Conservation (phyloP, 2,797 vertebrate genomes). For the Argyrosomus regius region DNA sequence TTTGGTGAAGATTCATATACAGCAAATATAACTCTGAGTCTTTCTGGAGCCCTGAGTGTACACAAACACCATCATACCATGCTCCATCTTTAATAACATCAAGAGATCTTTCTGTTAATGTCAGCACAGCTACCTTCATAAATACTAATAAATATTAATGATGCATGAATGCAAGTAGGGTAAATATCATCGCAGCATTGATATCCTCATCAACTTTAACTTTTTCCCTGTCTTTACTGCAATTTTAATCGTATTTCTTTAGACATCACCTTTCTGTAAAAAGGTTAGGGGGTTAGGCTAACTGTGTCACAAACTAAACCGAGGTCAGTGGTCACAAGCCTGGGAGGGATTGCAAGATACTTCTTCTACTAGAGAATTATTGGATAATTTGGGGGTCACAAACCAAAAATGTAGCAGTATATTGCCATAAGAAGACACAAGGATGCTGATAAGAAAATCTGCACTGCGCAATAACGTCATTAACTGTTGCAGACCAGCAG, state of each 20-base stretch:
- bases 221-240: background rate
- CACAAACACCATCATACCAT: background rate
- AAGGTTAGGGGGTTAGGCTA: too few species aligned
- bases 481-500: slow-evolving; percentile 58
- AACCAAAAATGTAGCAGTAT: background rate
- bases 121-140: background rate
- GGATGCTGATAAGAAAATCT: background rate
- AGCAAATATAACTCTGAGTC: background rate
- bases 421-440: background rate
- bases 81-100: background rate
- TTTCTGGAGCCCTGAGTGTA: background rate
- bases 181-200: background rate
- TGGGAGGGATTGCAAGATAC: too few species aligned
- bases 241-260: background rate
- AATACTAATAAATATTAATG: background rate
- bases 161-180: background rate
- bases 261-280: background rate
- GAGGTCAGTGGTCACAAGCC: background rate
- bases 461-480: background rate
- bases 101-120: background rate
- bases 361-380: too few species aligned
- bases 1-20: too few species aligned
- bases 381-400: background rate
- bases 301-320: background rate
- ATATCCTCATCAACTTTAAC: background rate